A percentile compares a stretch with the other conserved stretches of the same genome.
Evolutionary conservation across 1,140 invertebrate species (phyloP).

Genomic region (Ooceraea biroi): DNA sequence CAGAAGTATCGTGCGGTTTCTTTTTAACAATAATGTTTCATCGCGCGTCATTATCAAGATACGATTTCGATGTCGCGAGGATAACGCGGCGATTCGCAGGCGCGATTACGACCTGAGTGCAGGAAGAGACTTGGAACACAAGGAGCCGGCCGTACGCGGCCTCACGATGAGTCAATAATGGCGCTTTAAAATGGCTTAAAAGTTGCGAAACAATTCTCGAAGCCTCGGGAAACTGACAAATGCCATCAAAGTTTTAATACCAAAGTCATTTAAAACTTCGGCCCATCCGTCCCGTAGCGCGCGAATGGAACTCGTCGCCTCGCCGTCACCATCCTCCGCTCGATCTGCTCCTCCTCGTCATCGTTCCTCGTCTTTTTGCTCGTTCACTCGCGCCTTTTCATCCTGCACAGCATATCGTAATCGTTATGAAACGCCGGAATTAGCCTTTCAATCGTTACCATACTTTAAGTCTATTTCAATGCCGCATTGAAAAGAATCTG

Average conservation of each 20-base stretch:
- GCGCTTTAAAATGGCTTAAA: slow-evolving; percentile 77
- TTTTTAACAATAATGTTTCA: neutral
- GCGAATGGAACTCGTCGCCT: slow-evolving; percentile 75
- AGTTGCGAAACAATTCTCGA: slow-evolving; percentile 80
- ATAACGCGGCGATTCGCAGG: slow-evolving; percentile 26
- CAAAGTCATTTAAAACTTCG: slow-evolving; percentile 82
- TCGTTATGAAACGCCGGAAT: neutral
- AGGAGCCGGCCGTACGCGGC: slow-evolving; percentile 22
- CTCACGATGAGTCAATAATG: slow-evolving; percentile 74
- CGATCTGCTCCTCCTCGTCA: slow-evolving; percentile 29
- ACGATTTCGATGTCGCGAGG: neutral
- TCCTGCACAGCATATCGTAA: slow-evolving; percentile 21
- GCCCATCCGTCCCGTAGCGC: slow-evolving; percentile 75
- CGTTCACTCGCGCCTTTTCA: slow-evolving; percentile 19
- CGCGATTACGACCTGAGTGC: slow-evolving; percentile 13
- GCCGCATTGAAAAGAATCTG: neutral
- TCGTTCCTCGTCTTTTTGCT: slow-evolving; percentile 11
- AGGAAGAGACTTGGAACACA: neutral
- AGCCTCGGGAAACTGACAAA: slow-evolving; percentile 80
- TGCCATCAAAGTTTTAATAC: slow-evolving; percentile 83
- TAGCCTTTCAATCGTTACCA: neutral
- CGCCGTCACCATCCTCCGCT: slow-evolving; percentile 48
- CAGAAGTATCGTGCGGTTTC: neutral
- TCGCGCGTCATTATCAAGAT: neutral
- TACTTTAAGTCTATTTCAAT: neutral